Base-by-base conservation (phyloP, 2,113 vertebrate genomes). In the Pteronura brasiliensis region DNA sequence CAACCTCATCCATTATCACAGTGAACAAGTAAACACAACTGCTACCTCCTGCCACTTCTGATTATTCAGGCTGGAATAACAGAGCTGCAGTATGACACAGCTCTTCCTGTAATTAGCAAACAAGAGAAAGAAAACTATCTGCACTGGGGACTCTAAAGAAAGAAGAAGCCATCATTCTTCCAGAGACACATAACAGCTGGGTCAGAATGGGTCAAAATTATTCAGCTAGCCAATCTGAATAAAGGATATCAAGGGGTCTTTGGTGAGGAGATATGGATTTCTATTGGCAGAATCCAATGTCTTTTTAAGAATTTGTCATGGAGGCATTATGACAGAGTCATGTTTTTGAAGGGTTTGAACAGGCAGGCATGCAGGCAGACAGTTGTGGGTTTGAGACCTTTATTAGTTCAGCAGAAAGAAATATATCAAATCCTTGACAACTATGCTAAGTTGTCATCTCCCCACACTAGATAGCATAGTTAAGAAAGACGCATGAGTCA, bases 91-190 rank as follows among this genome's bases (percentile, higher is more conserved):
- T 89, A 44, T 93, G 88, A 71, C 34, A 96, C 44, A 88, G 42
- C 13, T 90, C 42, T 94, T 97, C 17, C 36, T 76, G 20, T 72
- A 93, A 87, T 87, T 67, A 97, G 77, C 36, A 95, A 71, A 93
- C 12, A 63, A 84, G 88, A 93, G 27, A 81, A 90, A 71, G 3
- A 93, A 97, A 81, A n/a, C 20, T 15, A 23, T 79, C 36, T 91
- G 63, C 20, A 17, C 7, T 90, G 44, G 15, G 49, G 9, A 63
- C 12, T 90, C 63, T 82, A 93, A 92, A 96, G 79, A 93, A 97
- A 96, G 84, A 92, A 95, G 39, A 79, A 79, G 31, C 39, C 47
- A 82, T 74, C 85, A 39, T 95, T 96, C 29, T 93, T 81, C n/a
- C 57, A 93, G 27, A 81, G n/a, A 83, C 27, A 87, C 18, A 34